These are phyloP conservation scores for Stercorarius parasiticus DNA, from an alignment of 2,113 vertebrate species.

Conservation along the genomic window DNA sequence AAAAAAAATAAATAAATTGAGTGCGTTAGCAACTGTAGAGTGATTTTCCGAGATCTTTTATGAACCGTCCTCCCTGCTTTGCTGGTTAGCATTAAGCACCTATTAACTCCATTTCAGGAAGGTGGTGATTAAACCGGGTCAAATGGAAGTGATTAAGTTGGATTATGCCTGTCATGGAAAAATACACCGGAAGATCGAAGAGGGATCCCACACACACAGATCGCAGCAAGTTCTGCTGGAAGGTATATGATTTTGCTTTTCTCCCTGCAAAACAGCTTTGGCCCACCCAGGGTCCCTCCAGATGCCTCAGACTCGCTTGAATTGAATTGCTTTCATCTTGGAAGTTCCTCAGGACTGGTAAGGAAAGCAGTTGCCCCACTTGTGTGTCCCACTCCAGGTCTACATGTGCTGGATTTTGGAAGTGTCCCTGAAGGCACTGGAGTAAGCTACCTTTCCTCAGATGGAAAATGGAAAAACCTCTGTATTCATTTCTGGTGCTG, in stretches of 20 bases:
- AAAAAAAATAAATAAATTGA: background rate
- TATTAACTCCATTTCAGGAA: constrained; percentile 34
- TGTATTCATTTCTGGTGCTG: background rate
- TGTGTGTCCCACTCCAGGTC: background rate
- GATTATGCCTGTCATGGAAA: constrained; percentile 50
- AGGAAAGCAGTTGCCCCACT: background rate
- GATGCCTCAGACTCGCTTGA: background rate
- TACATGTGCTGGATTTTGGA: background rate
- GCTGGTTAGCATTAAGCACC: background rate
- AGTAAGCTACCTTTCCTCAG: background rate
- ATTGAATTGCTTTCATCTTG: background rate
- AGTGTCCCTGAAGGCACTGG: background rate
- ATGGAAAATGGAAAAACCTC: background rate
- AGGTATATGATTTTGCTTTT: background rate
- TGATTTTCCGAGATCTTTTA: background rate
- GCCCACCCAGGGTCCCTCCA: background rate
- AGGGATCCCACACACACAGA: background rate
- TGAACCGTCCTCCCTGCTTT: background rate
- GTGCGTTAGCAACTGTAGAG: background rate
- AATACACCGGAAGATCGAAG: constrained; percentile 14
- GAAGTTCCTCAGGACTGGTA: background rate
- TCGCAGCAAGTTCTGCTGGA: background rate
- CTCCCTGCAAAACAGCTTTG: background rate
- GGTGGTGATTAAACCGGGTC: constrained; percentile 47
- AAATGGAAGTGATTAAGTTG: constrained; percentile 58